These are phyloP conservation scores for Phalacrocorax brasilianus DNA, from an alignment of 2,113 vertebrate species.

Conservation along the genomic window DNA sequence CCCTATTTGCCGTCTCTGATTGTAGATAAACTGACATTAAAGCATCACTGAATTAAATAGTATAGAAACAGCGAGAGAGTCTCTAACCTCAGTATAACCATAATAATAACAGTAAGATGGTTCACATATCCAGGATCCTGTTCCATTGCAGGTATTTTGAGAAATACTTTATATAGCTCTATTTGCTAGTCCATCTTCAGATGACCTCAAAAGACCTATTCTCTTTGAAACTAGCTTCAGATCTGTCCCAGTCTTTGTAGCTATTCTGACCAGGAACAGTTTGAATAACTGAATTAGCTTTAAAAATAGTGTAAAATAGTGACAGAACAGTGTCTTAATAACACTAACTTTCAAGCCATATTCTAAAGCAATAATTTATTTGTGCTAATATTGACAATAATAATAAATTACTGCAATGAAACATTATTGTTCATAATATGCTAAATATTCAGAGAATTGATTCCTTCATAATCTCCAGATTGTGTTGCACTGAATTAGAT, in stretches of 20 bases:
- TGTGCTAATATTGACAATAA: not conserved
- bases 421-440: not conserved
- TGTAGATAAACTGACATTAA: not conserved
- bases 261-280: not conserved
- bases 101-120: not conserved
- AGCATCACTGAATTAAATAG: not conserved
- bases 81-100: not conserved
- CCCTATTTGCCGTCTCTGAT: accelerated
- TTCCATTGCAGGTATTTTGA: not conserved
- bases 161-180: not conserved
- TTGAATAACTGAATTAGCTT: not conserved
- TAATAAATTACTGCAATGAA: not conserved
- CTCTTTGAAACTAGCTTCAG: not conserved
- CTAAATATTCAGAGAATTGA: not conserved
- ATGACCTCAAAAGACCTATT: not conserved
- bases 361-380: not conserved
- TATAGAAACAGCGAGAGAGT: not conserved
- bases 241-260: not conserved
- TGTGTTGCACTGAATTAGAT: not conserved
- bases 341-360: not conserved
- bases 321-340: not conserved
- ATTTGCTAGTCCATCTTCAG: not conserved
- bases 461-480: not conserved
- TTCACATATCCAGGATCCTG: not conserved
- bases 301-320: not conserved